phyloP scores from a whole-genome alignment of 2,113 vertebrate species.

The Tor tambroides region DNA sequence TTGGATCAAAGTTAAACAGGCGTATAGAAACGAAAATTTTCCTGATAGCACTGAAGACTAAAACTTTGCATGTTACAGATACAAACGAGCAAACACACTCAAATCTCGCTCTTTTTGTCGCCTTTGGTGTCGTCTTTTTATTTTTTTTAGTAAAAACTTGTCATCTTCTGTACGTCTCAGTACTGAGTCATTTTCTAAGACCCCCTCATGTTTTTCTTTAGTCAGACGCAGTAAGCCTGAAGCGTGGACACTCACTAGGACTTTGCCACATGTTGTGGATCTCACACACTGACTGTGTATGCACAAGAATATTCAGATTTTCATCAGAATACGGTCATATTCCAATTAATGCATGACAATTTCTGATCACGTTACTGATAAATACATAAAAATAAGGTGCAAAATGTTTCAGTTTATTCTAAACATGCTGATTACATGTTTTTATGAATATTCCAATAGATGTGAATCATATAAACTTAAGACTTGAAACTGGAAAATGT shows the following conservation, averaged over 20 bases:
- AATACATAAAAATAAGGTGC: background rate
- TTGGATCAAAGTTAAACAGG: background rate
- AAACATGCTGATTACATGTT: background rate
- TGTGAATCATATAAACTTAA: background rate
- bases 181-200: constrained; percentile 27
- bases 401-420: background rate
- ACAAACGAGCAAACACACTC: background rate
- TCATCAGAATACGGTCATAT: background rate
- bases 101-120: background rate
- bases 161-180: constrained; percentile 13
- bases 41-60: background rate
- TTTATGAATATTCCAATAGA: background rate
- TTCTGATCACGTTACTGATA: background rate
- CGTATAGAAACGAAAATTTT: background rate
- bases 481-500: constrained; percentile 16
- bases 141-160: constrained; percentile 17
- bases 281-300: background rate
- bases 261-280: background rate
- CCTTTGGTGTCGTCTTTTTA: constrained; percentile 17
- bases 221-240: background rate
- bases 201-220: constrained; percentile 1
- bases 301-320: background rate
- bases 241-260: background rate
- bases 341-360: background rate
- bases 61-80: background rate